Evolutionary conservation across 2,113 vertebrate genomes (phyloP).

Genomic region (Pangasianodon hypophthalmus): DNA sequence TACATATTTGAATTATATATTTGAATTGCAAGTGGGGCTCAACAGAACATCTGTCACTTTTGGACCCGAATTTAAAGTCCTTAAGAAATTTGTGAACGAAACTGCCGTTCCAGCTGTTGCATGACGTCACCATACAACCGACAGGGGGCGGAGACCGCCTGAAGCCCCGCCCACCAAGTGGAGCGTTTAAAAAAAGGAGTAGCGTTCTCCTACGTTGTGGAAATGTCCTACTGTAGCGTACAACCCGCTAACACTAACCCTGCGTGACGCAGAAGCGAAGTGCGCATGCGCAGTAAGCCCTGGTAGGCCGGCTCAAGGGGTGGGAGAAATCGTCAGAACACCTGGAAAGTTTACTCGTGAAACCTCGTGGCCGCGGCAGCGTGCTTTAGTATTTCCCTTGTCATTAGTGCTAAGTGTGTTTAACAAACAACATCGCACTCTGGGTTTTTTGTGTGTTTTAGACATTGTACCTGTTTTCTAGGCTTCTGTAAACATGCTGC

Average conservation of each 20-base stretch:
- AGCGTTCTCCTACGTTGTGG: not conserved
- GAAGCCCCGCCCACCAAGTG: not conserved
- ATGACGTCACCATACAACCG: constrained; percentile 33
- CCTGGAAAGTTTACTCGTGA: not conserved
- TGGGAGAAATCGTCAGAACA: not conserved
- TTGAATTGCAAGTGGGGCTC: not conserved
- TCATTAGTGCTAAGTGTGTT: not conserved
- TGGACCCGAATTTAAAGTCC: not conserved
- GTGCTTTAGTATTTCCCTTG: not conserved
- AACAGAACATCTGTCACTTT: not conserved
- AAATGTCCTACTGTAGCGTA: not conserved
- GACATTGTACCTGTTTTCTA: constrained; percentile 31
- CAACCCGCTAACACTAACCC: no score
- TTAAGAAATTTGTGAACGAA: no score
- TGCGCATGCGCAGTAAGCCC: not conserved
- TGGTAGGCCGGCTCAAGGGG: not conserved
- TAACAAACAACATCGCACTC: not conserved
- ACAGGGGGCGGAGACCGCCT: not conserved
- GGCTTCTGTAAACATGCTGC: constrained; percentile 70
- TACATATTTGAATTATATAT: not conserved
- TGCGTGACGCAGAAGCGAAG: not conserved
- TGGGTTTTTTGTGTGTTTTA: not conserved
- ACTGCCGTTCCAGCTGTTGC: constrained; percentile 57
- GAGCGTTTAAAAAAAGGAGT: not conserved
- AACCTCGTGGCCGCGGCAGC: not conserved